Base-by-base conservation (phyloP, 2,797 vertebrate species). In the Thalassophryne amazonica region DNA sequence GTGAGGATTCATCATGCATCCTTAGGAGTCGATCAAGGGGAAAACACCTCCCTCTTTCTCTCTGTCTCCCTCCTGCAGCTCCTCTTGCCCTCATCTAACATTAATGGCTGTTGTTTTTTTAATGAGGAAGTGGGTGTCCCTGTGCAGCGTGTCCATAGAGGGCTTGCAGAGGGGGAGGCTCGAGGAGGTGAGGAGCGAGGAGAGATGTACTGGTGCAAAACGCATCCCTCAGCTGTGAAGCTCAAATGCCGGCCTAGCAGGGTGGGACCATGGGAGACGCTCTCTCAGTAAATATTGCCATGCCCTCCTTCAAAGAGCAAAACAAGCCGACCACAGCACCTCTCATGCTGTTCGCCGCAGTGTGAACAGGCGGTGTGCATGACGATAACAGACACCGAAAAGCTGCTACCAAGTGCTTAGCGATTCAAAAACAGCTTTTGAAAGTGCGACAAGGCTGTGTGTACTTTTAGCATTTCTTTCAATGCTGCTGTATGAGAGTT, bases 41-140 rank as follows among this genome's bases (percentile, higher is more conserved):
- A 84, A 81, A 87, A 85, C 75, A 70, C 80, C 82, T 74, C 78
- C 80, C 78, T 69, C 69, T 61, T 72, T 49, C 70, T 69, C 33
- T 46, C 24, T 24, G 15, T 69, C 71, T 69, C 43, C 64, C 76
- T 85, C 78, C 72, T 76, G 77, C 74, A 70, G 70, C 78, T 83
- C 79, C 63, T 81, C 78, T 85, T 53, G 55, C 76, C 83, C 77
- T 91, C 87, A 92, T 90, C 83, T 83, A 91, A 90, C 90, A 92
- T 93, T 91, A 90, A 91, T 89, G 76, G 67, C 50, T 77, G 71
- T 73, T 91, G 88, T 72, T 89, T 88, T 87, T 92, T 91, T 88
- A 93, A 92, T 87, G 74, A 85, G 73, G 77, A 88, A 77, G 74
- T 82, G 77, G 59, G 76, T 78, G 84, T 88, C 86, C 83, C 86